These are phyloP conservation scores for Hippoglossus stenolepis DNA, from an alignment of 2,113 vertebrate genomes.

Conservation along the genomic window DNA sequence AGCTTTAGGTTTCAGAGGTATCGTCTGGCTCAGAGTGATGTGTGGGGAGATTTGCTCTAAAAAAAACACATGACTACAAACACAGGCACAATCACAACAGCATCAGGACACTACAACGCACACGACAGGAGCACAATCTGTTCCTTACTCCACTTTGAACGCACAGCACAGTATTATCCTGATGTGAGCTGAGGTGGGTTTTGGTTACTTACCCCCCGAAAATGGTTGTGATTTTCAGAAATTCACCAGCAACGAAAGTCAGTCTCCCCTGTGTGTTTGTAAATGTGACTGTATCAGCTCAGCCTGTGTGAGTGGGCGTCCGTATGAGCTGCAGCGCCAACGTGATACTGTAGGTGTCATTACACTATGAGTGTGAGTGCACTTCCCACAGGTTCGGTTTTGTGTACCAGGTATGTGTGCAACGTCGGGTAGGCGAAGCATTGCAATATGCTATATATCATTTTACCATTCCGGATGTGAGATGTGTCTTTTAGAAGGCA, in stretches of 20 bases:
- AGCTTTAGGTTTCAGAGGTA: slow-evolving; percentile 11
- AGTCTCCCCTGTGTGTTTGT: slow-evolving; percentile 3
- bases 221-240: slow-evolving; percentile 1
- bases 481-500: slow-evolving; percentile 53
- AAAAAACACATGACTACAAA: slow-evolving; percentile 13
- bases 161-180: too few relatives aligned
- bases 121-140: slow-evolving; percentile 1
- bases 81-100: slow-evolving; percentile 23
- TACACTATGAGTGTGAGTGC: slow-evolving; percentile 22
- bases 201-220: slow-evolving; percentile 58
- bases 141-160: not conserved
- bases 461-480: slow-evolving; percentile 32
- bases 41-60: not conserved
- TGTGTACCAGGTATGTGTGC: slow-evolving; percentile 12
- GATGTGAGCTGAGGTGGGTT: slow-evolving; percentile 15
- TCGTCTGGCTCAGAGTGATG: slow-evolving; percentile 15
- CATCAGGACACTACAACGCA: slow-evolving; percentile 13
- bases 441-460: slow-evolving; percentile 23
- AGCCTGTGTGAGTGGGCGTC: slow-evolving; percentile 32
- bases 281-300: slow-evolving; percentile 25
- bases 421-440: not conserved
- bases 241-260: slow-evolving; percentile 32
- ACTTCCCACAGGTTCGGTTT: slow-evolving; percentile 37
- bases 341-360: slow-evolving; percentile 28
- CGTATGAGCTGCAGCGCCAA: slow-evolving; percentile 27